Conservation (phyloP, 2,888 invertebrate genomes). For the Athalia rosae region DNA sequence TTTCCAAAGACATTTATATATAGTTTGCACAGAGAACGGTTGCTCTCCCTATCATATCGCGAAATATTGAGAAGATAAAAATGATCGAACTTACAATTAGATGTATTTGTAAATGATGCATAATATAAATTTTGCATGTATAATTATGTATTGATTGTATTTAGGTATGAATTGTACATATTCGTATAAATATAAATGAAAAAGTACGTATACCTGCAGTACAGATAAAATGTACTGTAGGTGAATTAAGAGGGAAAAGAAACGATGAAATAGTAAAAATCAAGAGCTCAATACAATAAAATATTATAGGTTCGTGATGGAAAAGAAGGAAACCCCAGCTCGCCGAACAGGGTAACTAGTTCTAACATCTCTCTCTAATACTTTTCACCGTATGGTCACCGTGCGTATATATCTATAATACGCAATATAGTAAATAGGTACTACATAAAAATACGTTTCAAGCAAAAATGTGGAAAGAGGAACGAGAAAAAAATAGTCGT, state of each 20-base stretch:
- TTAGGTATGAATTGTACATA: constrained; percentile 19
- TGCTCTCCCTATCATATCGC: constrained; percentile 58
- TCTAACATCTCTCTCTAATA: constrained; percentile 69
- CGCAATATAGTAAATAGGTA: neutral
- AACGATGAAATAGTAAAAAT: neutral
- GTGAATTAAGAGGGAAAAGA: neutral
- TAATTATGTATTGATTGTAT: constrained; percentile 12
- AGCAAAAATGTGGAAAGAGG: too few species aligned
- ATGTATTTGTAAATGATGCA: neutral
- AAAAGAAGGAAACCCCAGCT: constrained; percentile 62
- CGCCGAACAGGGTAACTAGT: constrained; percentile 71
- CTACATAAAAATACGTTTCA: too few species aligned
- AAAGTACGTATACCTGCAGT: neutral
- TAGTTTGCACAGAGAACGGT: constrained; percentile 64
- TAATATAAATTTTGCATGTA: constrained; percentile 10
- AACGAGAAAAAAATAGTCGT: too few species aligned
- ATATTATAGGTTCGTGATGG: constrained; percentile 52
- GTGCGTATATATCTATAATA: too few species aligned
- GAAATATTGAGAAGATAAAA: neutral
- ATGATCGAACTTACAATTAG: constrained; percentile 8
- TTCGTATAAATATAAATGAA: too few species aligned
- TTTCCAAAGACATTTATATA: neutral
- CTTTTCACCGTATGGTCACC: too few species aligned
- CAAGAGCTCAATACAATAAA: constrained; percentile 15
- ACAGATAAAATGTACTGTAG: neutral